Evolutionary conservation across 2,888 invertebrate genomes (phyloP), one percentile per base, ranked within the genome.

Genomic region (Mesoligia furuncula): DNA sequence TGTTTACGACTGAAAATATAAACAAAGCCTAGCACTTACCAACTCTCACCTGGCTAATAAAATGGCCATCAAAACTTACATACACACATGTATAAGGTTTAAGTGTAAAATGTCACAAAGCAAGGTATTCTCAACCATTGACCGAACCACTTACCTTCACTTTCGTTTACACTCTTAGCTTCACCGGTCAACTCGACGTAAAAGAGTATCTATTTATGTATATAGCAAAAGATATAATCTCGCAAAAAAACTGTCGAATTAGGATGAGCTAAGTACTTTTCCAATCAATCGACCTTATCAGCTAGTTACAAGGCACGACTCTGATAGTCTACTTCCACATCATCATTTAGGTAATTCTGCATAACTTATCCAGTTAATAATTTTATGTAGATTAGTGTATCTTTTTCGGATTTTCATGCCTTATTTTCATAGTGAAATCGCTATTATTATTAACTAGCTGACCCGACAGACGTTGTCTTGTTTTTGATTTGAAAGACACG

Each of bases 1-100:
- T 17, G 9, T 27, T 17, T 5, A 59, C 4, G 6, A 17, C 13
- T n/a, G 13, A 27, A n/a, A 61, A 51, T 36, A 31, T 27, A 45
- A 45, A 62, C 45, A 81, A 36, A 36, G 27, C 13, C 13, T 9
- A 54, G 4, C 61, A 62, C 51, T 54, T 45, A 45, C 39, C 0
- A 36, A 65, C 79, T 77, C 59, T 71, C 77, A 69, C 61, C 31
- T 61, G 9, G 6, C 8, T 36, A 64, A 36, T 42, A 59, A 76
- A 82, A 66, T 66, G 7, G 4, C 36, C 65, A 66, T 82, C 48
- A 79, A 59, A n/a, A 75, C 31, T n/a, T 31, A 79, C 77, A 27
- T 7, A 27, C n/a, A 39, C 15, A 45, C 15, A 6, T 24, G 11
- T 4, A 4, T 15, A 9, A 13, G 13, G 15, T 70, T 20, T 54